phyloP scores from a whole-genome alignment of 2,797 vertebrate species.

The Crocidura indochinensis region DNA sequence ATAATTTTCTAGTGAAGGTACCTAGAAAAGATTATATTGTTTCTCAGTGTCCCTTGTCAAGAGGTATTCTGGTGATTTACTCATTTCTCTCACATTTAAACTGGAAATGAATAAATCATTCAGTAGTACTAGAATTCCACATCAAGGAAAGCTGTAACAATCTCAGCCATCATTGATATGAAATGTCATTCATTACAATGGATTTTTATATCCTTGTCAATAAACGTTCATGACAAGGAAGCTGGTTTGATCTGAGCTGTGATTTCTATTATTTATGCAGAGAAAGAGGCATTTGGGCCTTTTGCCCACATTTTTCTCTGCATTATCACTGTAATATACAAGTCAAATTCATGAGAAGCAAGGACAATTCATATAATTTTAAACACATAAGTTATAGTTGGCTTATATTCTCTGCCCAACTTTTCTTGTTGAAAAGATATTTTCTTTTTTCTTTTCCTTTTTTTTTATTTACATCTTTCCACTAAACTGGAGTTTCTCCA shows the following conservation, averaged over 20 bases:
- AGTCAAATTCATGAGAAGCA: not conserved
- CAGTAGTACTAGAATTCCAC: constrained; percentile 37
- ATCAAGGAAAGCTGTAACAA: not conserved
- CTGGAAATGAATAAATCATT: constrained; percentile 6
- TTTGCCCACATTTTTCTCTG: not conserved
- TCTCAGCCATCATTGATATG: not conserved
- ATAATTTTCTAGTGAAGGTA: not conserved
- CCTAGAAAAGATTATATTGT: not conserved
- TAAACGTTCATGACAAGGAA: constrained; percentile 16
- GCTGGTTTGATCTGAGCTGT: not conserved
- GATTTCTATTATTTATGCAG: constrained; percentile 6
- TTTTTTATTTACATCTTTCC: too few species aligned
- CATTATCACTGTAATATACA: not conserved
- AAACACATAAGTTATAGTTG: not conserved
- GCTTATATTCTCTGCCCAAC: not conserved
- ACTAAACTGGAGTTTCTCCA: too few species aligned
- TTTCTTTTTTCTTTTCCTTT: too few species aligned
- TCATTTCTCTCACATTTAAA: constrained; percentile 15
- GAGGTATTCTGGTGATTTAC: too few species aligned
- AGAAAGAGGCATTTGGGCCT: not conserved
- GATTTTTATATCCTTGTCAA: not conserved
- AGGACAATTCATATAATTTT: not conserved
- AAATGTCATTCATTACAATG: not conserved
- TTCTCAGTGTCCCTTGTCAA: too few species aligned
- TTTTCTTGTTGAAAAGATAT: not conserved